Evolutionary conservation across 2,888 invertebrate species (phyloP), one percentile per base, ranked within the genome.

Genomic region (Lasioglossum morio): DNA sequence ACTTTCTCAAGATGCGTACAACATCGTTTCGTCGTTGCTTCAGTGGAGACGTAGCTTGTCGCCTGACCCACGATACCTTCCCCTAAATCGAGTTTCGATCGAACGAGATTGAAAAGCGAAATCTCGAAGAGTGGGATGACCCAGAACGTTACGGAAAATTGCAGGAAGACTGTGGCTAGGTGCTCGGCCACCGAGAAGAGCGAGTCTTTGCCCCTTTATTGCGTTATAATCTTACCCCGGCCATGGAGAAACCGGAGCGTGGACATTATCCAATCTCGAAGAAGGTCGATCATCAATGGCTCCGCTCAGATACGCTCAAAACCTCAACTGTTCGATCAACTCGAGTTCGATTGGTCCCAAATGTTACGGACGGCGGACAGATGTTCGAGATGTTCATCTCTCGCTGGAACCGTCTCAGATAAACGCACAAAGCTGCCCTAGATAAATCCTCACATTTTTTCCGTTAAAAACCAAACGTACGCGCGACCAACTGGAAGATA

Each of bases 71-170:
- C 66, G 66, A 69, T 79, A 72, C 48, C 73, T 27, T 23, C 19
- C 63, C 53, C 72, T 72, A 87, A 88, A 89, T 88, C 84, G 85
- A 88, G 76, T 89, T 88, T 75, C 74, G 70, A 43, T 77, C 70
- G 81, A 77, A 87, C 84, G 85, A 85, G 88, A 89, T 89, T 88
- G 89, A 89, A 89, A 87, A 79, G 84, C 85, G 87, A 88, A 88
- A 83, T 88, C 85, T 83, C 83, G 76, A 79, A 53, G 79, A 84
- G 34, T 70, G 66, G 80, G 72, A 82, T 70, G 80, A 78, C 79
- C 72, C 77, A 16, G 77, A 79, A 82, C 69, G 79, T 43, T 46
- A 72, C 69, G 66, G 75, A 86, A 86, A 87, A 86, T 80, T 78
- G 77, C 76, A 76, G 60, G 77, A 82, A 82, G 79, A 85, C 86